A percentile compares a stretch with the other conserved stretches of the same genome.
These are phyloP conservation scores for Macropus fuliginosus DNA, from an alignment of 2,797 vertebrate genomes.

Conservation along the genomic window DNA sequence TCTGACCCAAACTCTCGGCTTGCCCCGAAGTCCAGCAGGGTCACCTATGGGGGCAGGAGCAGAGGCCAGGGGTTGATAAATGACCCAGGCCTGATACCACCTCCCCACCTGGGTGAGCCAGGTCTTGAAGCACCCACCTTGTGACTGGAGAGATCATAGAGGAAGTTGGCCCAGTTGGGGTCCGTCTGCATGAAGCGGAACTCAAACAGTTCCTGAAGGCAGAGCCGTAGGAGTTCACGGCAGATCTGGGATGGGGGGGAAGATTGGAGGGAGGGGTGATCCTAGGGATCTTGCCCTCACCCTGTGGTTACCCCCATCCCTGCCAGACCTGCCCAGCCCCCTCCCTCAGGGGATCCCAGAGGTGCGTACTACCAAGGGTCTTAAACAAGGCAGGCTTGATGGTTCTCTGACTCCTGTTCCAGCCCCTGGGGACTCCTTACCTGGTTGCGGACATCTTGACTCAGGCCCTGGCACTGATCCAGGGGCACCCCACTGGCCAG, in stretches of 20 bases:
- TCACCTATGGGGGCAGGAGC: constrained; percentile 81
- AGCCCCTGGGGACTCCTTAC: constrained; percentile 67
- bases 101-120: background rate
- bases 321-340: background rate
- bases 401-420: too few species aligned
- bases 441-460: constrained; percentile 90
- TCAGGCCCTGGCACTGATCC: constrained; percentile 89
- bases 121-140: constrained; percentile 84
- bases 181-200: constrained; percentile 97
- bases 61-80: background rate
- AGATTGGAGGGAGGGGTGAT: background rate
- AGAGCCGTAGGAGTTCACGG: constrained; percentile 90
- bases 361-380: background rate
- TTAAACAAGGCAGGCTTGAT: background rate
- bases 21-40: constrained; percentile 92
- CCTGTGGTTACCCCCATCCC: fast-evolving
- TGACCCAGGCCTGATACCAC: background rate
- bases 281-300: background rate
- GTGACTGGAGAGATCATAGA: constrained; percentile 89
- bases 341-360: background rate
- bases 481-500: constrained; percentile 91
- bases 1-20: constrained; percentile 88
- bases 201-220: constrained; percentile 93
- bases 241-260: constrained; percentile 86
- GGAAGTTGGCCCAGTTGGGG: constrained; percentile 97